phyloP scores from a whole-genome alignment of 2,113 vertebrate species.

The Hystrix brachyura region DNA sequence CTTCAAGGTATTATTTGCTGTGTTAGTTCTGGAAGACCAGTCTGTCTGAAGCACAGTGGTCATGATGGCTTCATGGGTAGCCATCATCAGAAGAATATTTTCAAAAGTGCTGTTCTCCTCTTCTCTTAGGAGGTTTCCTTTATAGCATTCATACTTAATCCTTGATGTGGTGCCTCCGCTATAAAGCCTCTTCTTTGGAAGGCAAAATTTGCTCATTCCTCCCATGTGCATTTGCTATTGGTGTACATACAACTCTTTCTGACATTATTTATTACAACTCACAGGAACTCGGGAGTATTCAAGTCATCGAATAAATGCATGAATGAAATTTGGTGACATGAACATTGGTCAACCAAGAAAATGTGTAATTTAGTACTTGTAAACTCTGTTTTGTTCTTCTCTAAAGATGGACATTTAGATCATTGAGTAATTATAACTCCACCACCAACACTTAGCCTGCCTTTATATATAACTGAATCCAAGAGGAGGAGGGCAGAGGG shows the following conservation, averaged over 20 bases:
- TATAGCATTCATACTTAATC: neutral
- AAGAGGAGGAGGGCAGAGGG: neutral
- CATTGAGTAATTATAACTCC: neutral
- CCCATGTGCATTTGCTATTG: neutral
- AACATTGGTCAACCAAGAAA: neutral
- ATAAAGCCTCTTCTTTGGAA: constrained; percentile 21
- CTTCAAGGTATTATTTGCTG: neutral
- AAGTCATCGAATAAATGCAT: neutral
- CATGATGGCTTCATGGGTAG: neutral
- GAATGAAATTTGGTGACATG: neutral
- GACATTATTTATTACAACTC: neutral
- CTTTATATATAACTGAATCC: neutral
- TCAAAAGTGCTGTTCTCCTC: neutral
- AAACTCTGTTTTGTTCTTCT: constrained; percentile 18
- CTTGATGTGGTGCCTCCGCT: neutral
- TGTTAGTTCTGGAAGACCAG: constrained; percentile 16
- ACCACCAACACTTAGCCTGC: neutral
- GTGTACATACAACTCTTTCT: neutral
- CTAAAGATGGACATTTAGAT: neutral
- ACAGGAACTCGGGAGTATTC: constrained; percentile 9
- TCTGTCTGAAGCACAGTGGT: neutral
- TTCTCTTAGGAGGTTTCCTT: constrained; percentile 23
- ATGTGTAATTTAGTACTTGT: neutral
- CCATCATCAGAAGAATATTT: neutral
- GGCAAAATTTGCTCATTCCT: neutral